Conservation (phyloP, 92 coral and sea anemone genomes). For the Metridium senile region DNA sequence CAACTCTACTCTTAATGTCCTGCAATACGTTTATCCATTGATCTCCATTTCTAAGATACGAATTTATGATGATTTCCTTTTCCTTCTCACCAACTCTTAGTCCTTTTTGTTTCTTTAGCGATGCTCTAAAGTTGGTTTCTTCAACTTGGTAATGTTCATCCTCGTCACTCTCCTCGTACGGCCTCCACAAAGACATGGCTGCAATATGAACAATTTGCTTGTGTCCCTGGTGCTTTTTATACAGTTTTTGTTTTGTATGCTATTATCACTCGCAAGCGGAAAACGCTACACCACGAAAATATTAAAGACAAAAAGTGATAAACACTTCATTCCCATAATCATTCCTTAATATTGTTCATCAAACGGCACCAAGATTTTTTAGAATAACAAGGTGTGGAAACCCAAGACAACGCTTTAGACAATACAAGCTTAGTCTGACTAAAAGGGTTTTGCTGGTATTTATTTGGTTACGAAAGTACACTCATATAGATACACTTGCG, state of each 20-base stretch:
- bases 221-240: background rate
- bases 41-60: conserved; percentile 8
- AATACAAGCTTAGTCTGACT: background rate
- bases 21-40: background rate
- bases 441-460: background rate
- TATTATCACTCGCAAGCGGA: background rate
- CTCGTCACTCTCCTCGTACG: conserved; percentile 6
- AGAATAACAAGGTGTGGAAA: background rate
- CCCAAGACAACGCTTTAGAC: background rate
- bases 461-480: background rate
- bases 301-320: conserved; percentile 6
- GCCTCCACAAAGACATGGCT: conserved; percentile 10
- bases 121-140: background rate
- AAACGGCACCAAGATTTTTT: background rate
- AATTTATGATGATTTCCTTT: conserved; percentile 5
- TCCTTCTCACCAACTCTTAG: conserved; percentile 8
- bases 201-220: background rate
- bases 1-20: background rate
- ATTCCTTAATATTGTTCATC: background rate
- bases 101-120: background rate
- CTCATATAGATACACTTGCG: background rate
- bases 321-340: background rate
- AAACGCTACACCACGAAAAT: background rate
- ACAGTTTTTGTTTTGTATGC: background rate
- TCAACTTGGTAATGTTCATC: background rate